These are phyloP conservation scores for Drosophila stalkeri DNA, from an alignment of 2,888 invertebrate species.

Conservation along the genomic window DNA sequence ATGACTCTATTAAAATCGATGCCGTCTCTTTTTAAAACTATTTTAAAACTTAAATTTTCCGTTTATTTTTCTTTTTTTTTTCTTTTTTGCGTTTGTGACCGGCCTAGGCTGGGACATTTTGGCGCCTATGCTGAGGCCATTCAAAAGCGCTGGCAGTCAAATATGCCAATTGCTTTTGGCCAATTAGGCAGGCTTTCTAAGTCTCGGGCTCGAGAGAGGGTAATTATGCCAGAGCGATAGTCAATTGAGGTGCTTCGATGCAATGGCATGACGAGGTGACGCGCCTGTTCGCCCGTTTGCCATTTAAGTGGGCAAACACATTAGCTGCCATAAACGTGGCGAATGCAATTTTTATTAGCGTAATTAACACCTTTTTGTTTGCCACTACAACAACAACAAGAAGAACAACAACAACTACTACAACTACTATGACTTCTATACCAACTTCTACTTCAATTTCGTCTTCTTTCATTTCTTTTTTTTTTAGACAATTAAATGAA, in stretches of 20 bases:
- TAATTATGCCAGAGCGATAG: constrained; percentile 33
- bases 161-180: constrained; percentile 51
- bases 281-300: constrained; percentile 19
- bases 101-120: constrained; percentile 17
- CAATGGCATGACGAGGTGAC: constrained; percentile 31
- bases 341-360: constrained; percentile 76
- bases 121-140: constrained; percentile 11
- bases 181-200: constrained; percentile 69
- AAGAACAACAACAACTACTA: background rate
- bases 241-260: constrained; percentile 48
- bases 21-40: background rate
- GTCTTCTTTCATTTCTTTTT: no score
- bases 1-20: constrained; percentile 6
- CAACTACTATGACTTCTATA: background rate
- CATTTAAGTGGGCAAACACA: constrained; percentile 61
- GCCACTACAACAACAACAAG: background rate
- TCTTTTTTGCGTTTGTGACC: no score
- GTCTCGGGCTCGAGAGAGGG: constrained; percentile 5
- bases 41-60: constrained; percentile 8
- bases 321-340: constrained; percentile 67
- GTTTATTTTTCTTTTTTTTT: background rate
- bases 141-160: constrained; percentile 23
- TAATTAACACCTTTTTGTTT: constrained; percentile 68
- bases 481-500: constrained; percentile 67
- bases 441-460: background rate